Percentiles rank a stretch among this genome's conserved stretches.
phyloP scores from a whole-genome alignment of 2,113 vertebrate genomes.

The Protobothrops mucrosquamatus region DNA sequence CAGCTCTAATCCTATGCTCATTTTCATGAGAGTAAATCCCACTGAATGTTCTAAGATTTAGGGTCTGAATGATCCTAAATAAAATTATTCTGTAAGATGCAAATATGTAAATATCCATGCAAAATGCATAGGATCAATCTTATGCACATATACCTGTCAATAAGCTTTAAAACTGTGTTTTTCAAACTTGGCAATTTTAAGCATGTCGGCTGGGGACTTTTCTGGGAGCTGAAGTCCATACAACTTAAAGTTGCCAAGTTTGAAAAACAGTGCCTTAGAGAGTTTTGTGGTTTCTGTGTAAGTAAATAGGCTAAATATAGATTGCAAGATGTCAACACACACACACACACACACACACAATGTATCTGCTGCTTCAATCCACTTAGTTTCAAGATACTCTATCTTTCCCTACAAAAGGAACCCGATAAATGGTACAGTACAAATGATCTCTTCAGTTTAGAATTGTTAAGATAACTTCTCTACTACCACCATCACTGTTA shows the following conservation, averaged over 20 bases:
- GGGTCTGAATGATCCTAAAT: no score
- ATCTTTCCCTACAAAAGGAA: background rate
- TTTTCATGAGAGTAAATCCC: no score
- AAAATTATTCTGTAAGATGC: no score
- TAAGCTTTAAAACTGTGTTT: no score
- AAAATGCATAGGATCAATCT: no score
- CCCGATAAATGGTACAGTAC: background rate
- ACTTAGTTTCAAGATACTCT: background rate
- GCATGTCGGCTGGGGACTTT: background rate
- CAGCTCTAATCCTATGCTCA: no score
- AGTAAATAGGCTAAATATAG: background rate
- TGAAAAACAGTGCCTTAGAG: background rate
- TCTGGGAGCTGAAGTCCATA: no score
- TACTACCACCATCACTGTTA: background rate
- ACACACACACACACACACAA: background rate
- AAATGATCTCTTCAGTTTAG: background rate
- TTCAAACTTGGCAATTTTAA: no score
- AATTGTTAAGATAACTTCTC: background rate
- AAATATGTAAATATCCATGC: no score
- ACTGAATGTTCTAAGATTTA: no score
- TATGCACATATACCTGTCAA: no score
- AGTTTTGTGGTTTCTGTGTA: background rate
- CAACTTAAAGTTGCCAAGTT: no score
- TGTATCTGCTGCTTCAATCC: background rate
- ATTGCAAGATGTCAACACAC: background rate